These are phyloP conservation scores for Cryptocephalus primarius DNA, from an alignment of 2,888 invertebrate species.

Conservation along the genomic window DNA sequence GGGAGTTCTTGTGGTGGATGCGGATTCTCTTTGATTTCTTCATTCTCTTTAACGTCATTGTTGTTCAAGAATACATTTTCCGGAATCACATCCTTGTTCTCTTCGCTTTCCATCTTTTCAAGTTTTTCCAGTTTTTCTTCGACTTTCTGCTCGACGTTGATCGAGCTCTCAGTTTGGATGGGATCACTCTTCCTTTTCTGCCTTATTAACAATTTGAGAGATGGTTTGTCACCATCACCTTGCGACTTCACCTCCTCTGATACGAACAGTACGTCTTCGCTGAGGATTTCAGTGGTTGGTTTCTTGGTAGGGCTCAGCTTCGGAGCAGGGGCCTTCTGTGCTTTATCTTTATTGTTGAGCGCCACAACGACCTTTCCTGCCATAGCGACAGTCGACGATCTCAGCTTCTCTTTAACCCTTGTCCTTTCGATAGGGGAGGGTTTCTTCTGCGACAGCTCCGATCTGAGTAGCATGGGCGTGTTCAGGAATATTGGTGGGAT, in stretches of 20 bases:
- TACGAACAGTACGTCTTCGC: not conserved
- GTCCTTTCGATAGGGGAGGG: not conserved
- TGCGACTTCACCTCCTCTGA: not conserved
- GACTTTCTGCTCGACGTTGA: too few species aligned
- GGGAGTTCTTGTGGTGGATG: too few species aligned
- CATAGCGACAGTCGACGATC: not conserved
- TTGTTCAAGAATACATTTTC: too few species aligned
- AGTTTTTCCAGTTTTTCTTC: too few species aligned
- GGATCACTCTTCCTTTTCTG: not conserved
- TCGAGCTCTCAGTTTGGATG: too few species aligned
- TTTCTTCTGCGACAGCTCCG: constrained; percentile 10
- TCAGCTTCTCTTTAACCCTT: not conserved
- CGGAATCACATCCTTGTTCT: too few species aligned
- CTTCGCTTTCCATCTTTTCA: too few species aligned
- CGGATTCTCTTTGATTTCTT: too few species aligned
- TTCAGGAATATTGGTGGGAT: constrained; percentile 12
- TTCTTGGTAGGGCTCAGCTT: not conserved
- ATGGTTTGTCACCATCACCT: not conserved
- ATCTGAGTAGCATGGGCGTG: constrained; percentile 11
- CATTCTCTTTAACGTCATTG: too few species aligned
- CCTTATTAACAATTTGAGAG: not conserved
- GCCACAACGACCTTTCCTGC: not conserved
- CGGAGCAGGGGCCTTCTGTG: not conserved
- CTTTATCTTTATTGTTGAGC: not conserved
- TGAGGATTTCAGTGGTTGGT: not conserved